Conservation (phyloP, 1,140 invertebrate genomes). For the Aphaenogaster ashmeadi region DNA sequence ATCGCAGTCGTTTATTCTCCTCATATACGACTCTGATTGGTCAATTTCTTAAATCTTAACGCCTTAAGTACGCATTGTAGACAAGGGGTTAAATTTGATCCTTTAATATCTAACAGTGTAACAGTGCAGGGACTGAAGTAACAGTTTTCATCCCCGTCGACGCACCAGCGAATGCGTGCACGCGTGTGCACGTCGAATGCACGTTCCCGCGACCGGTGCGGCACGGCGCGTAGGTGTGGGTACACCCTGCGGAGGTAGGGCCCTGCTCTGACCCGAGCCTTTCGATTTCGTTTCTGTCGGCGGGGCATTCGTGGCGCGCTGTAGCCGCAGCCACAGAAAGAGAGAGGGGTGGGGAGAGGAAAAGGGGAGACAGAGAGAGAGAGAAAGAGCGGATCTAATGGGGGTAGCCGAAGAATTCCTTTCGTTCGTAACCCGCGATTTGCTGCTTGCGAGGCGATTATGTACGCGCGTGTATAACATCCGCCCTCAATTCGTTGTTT, state of each 20-base stretch:
- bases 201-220: conserved; percentile 19
- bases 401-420: conserved; percentile 73
- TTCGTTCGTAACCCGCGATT: conserved; percentile 72
- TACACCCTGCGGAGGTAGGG: conserved; percentile 62
- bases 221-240: conserved; percentile 49
- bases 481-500: neutral
- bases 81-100: too few species aligned
- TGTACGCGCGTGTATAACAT: conserved; percentile 61
- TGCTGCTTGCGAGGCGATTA: conserved; percentile 65
- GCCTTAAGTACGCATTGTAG: too few species aligned
- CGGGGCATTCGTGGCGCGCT: conserved; percentile 52
- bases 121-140: neutral
- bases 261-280: conserved; percentile 73
- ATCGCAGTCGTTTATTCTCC: too few species aligned
- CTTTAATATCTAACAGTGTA: too few species aligned
- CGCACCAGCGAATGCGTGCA: neutral
- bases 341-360: neutral
- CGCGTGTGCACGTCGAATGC: neutral
- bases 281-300: conserved; percentile 72
- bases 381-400: conserved; percentile 61
- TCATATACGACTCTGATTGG: too few species aligned
- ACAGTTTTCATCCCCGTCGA: conserved; percentile 18
- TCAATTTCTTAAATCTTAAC: too few species aligned
- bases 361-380: neutral
- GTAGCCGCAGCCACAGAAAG: conserved; percentile 30